phyloP scores from a whole-genome alignment of 2,888 invertebrate genomes.

The Drosophila nigritarsus region DNA sequence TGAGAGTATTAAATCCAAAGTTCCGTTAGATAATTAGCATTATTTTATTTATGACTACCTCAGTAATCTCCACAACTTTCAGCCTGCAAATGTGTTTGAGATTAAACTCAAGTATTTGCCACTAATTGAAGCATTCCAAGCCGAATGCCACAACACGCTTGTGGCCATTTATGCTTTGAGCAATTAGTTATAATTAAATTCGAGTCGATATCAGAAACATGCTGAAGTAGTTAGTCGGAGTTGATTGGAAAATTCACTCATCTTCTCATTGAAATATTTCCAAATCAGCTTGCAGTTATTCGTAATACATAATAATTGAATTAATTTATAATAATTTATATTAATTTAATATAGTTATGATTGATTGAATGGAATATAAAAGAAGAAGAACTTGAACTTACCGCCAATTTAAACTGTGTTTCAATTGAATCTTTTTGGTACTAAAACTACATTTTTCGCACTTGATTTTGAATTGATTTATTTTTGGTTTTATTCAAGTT shows the following conservation, averaged over 20 bases:
- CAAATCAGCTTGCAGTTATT: not conserved
- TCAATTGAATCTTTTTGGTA: not conserved
- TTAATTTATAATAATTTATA: not conserved
- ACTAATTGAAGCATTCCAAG: not conserved
- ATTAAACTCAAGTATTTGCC: not conserved
- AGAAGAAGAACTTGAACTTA: constrained; percentile 29
- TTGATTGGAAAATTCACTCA: not conserved
- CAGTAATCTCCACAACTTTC: not conserved
- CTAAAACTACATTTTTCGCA: constrained; percentile 28
- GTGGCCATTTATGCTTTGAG: not conserved
- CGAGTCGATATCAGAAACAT: not conserved
- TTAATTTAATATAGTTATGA: not conserved
- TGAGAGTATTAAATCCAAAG: not conserved
- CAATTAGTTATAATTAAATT: constrained; percentile 16
- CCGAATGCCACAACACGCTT: not conserved
- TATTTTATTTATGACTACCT: not conserved
- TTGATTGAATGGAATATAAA: not conserved
- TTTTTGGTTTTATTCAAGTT: constrained; percentile 8
- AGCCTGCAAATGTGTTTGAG: not conserved
- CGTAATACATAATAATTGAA: not conserved
- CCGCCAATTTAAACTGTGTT: constrained; percentile 16
- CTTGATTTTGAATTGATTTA: constrained; percentile 33
- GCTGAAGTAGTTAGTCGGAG: not conserved
- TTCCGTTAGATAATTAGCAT: not conserved
- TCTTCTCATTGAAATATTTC: not conserved